These are phyloP conservation scores for Andrena chrysosceles DNA, from an alignment of 2,888 invertebrate species.

Conservation along the genomic window DNA sequence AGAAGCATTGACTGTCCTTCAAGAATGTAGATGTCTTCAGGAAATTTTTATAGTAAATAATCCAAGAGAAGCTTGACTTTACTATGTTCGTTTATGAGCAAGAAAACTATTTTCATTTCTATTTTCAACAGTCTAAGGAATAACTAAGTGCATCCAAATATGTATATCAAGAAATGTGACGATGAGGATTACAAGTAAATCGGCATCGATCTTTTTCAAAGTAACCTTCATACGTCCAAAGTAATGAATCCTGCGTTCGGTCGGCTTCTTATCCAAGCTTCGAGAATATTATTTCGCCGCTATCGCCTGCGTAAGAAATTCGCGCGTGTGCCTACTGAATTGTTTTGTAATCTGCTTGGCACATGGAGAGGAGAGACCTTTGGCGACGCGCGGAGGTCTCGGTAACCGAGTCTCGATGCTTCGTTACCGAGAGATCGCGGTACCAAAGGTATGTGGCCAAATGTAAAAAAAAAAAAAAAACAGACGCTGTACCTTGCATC, in stretches of 20 bases:
- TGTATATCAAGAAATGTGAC: not conserved
- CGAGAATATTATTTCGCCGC: slow-evolving; percentile 70
- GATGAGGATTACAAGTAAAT: not conserved
- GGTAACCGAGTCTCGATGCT: slow-evolving; percentile 23
- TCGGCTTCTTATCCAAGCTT: slow-evolving; percentile 69
- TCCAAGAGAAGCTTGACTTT: no score
- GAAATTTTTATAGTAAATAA: no score
- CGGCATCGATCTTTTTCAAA: slow-evolving; percentile 55
- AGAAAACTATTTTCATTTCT: no score
- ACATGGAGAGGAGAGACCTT: slow-evolving; percentile 64
- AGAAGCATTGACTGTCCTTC: no score
- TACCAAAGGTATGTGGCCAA: slow-evolving; percentile 50
- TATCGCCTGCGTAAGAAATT: slow-evolving; percentile 71
- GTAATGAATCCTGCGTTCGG: slow-evolving; percentile 55
- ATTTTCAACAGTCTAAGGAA: not conserved
- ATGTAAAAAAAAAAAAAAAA: not conserved
- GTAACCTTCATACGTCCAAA: not conserved
- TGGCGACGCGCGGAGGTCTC: slow-evolving; percentile 57
- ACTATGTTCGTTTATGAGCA: no score
- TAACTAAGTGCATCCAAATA: no score
- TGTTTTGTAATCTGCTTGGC: slow-evolving; percentile 72
- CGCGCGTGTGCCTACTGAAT: slow-evolving; percentile 71
- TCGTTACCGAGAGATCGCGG: slow-evolving; percentile 42
- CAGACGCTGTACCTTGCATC: slow-evolving; percentile 36
- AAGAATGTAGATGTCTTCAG: no score